phyloP scores from a whole-genome alignment of 2,113 vertebrate genomes.

The Engystomops pustulosus region DNA sequence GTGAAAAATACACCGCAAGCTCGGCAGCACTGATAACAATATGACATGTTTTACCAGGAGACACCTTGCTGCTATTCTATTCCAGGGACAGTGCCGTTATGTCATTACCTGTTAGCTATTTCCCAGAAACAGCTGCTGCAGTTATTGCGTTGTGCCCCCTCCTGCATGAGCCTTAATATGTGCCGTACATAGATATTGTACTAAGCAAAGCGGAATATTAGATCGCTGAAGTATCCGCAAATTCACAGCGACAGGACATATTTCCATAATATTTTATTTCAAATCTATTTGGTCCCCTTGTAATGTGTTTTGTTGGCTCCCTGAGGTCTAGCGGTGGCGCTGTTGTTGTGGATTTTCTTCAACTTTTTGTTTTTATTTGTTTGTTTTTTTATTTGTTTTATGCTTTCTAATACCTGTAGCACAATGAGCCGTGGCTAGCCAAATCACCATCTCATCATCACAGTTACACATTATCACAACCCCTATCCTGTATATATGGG shows the following conservation, averaged over 20 bases:
- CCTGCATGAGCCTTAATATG: not conserved
- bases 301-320: not conserved
- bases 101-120: conserved; percentile 29
- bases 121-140: not conserved
- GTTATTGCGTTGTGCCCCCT: not conserved
- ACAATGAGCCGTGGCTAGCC: no score
- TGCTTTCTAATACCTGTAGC: no score
- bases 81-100: not conserved
- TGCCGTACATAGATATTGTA: not conserved
- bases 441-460: no score
- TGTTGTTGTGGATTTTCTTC: not conserved
- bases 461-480: no score
- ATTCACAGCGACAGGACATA: not conserved
- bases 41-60: conserved; percentile 18
- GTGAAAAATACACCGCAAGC: conserved; percentile 8
- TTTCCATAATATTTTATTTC: not conserved
- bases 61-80: conserved; percentile 17
- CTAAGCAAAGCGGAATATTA: not conserved
- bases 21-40: conserved; percentile 16
- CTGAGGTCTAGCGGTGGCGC: not conserved
- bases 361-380: not conserved
- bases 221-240: not conserved
- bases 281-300: not conserved
- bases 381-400: not conserved
- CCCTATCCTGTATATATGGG: no score